Base-by-base conservation (phyloP, 2,113 vertebrate species). In the Podilymbus podiceps region DNA sequence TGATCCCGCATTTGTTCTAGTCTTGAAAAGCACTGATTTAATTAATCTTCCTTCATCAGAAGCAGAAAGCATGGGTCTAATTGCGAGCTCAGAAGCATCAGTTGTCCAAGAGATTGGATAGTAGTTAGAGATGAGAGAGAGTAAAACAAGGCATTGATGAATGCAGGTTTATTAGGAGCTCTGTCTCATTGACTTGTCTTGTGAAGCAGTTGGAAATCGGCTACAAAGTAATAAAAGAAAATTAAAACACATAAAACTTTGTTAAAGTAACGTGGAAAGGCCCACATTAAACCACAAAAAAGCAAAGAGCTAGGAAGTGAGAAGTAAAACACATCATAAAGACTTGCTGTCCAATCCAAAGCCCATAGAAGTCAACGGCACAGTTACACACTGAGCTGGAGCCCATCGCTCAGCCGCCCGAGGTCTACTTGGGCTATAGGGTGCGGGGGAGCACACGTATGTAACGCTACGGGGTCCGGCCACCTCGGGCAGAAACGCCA, bases 41-140 rank as follows among this genome's bases (percentile, higher is more conserved):
- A 95, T 98, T 97, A 97, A 96, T 98, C 72, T 97, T 33, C 81
- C 81, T 90, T 96, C 95, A 89, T 97, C 89, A 85, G 55, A 72
- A 95, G 82, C 91, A 81, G 64, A 90, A 95, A 96, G 87, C 58
- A 50, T 7, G 62, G 85, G 89, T 81, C 82, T 96, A 97, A 97
- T 94, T 94, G 92, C 81, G 58, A 97, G 92, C 93, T 95, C 79
- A 49, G 76, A 91, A 94, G 82, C 80, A 85, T 75, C 69, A 79
- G 78, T 82, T 92, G 98, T 93, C 94, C 96, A 94, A 96, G 89
- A 60, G 95, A 94, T 44, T 66, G 94, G 84, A 88, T 76, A 77
- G 76, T 9, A 50, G 50, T 95, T 95, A 40, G 58, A 93, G 91
- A 96, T 96, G 95, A 93, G 85, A 95, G 90, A 18, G 69, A 86